Base-by-base conservation (phyloP, 2,113 vertebrate species). In the Haemorhous mexicanus region DNA sequence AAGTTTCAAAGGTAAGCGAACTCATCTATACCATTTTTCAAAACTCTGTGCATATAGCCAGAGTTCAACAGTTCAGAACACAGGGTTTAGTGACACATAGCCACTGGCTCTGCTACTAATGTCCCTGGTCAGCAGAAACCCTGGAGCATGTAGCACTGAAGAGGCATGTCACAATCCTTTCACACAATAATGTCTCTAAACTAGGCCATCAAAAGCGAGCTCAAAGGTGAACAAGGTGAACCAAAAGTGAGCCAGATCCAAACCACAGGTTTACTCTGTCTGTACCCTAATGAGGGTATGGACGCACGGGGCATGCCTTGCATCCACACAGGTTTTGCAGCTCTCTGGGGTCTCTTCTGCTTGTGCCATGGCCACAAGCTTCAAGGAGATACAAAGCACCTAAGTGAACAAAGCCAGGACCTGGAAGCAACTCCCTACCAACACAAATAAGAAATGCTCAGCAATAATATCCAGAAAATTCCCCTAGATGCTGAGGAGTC, bases 351-450 rank as follows among this genome's bases (percentile, higher is more conserved):
- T 47, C 18, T 67, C 50, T 70, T 67, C 35, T 47, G 53, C 35
- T 62, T 39, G 17, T 55, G 47, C 37, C 35, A 64, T 0, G 5
- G 46, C 21, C 79, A 69, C 44, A 85, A 28, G 63, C 14, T 80
- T 73, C 63, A 44, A 53, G 50, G 16, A 75, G 66, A 37, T 20
- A 52, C 1, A 0, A 0, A 43, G 37, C 27, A 55, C 3, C 16
- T 39, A 37, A 13, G 16, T 21, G 14, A 86, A 26, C 5, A 33
- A 70, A 78, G 23, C 9, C 52, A 82, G 52, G 66, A 63, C 14
- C 18, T 43, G 70, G 43, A 89, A 64, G 2, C 11, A 49, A 20
- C 21, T 64, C 11, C 26, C 11, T 23, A 37, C 3, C 44, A 62
- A 23, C 18, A 37, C 30, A 93, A 87, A 30, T 16, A 75, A 63